Evolutionary conservation across 1,140 invertebrate species (phyloP), one percentile per base, ranked within the genome.

Genomic region (Zaprionus nigranus): DNA sequence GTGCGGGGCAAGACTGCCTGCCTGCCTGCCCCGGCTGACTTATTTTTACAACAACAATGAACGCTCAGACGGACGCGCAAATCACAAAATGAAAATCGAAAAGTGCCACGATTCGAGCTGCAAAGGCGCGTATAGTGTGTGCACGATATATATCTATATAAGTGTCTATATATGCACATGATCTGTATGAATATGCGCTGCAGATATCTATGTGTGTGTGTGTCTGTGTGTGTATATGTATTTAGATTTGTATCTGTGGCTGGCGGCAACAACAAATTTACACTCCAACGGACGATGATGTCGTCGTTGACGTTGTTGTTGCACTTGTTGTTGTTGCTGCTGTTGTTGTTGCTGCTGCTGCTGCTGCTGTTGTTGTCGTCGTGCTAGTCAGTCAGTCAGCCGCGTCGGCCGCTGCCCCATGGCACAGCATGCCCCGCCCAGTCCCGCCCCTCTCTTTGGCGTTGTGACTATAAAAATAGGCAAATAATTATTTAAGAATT

Each of bases 401-500:
- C 83, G 78, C 60, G 71, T 75, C 83, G 84, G 60, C 83, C 85
- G 60, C 49, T 76, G 62, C 73, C 62, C 65, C 80, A 58, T 72
- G 56, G 61, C 30, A 63, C 61, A 63, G 24, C 61, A 66, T 22
- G 26, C 57, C 2, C 11, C 43, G 24, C 30, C 40, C 51, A 17
- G 28, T 17, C 7, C 17, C 61, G 28, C 3, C 9, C 6, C 26
- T 12, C 26, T 26, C 13, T 49, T n/a, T n/a, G n/a, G 38, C 26
- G 1, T 46, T 59, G 64, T 68, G 60, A 67, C 76, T 82, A 85
- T 91, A 91, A 90, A 90, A 90, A 90, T 90, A 90, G 86, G 77
- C 86, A 90, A 90, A 90, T 90, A 90, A 90, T 90, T 90, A 90
- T 90, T 90, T 90, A 90, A 90, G 86, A 90, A 90, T 90, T 90